These are phyloP conservation scores for Esperia sulphurella DNA, from an alignment of 2,888 invertebrate species.

Conservation along the genomic window DNA sequence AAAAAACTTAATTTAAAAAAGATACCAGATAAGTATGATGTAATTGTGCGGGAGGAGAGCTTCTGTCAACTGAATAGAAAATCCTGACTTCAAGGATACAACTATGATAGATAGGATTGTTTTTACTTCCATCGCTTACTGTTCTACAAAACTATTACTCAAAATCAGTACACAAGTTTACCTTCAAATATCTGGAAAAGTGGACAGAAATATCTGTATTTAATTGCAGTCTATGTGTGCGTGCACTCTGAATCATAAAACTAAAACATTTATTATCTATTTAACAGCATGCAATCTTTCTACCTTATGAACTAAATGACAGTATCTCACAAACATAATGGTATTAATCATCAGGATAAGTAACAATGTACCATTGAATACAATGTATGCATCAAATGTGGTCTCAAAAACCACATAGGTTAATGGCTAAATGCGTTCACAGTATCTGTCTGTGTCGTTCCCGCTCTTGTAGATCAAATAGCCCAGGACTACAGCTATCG, in stretches of 20 bases:
- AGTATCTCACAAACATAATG: constrained; percentile 35
- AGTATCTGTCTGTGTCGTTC: constrained; percentile 43
- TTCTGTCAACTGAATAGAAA: too few relatives aligned
- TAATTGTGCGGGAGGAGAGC: too few relatives aligned
- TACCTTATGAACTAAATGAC: constrained; percentile 35
- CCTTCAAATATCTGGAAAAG: too few relatives aligned
- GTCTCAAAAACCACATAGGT: constrained; percentile 47
- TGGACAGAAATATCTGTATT: too few relatives aligned
- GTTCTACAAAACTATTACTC: too few relatives aligned
- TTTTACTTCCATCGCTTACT: too few relatives aligned
- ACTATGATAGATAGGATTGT: too few relatives aligned
- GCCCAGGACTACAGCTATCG: constrained; percentile 45
- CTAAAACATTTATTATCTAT: neutral
- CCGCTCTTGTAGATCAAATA: constrained; percentile 51
- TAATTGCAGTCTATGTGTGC: too few relatives aligned
- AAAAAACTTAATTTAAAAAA: too few relatives aligned
- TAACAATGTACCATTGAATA: constrained; percentile 29
- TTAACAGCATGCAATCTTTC: constrained; percentile 23
- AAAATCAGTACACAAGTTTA: too few relatives aligned
- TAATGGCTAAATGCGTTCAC: constrained; percentile 60
- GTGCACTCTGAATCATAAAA: neutral
- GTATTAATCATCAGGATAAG: constrained; percentile 35
- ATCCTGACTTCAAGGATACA: too few relatives aligned
- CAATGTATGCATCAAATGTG: constrained; percentile 37
- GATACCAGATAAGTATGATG: too few relatives aligned